Evolutionary conservation across 2,113 vertebrate species (phyloP), one percentile per base, ranked within the genome.

Genomic region (Lepidothrix coronata): DNA sequence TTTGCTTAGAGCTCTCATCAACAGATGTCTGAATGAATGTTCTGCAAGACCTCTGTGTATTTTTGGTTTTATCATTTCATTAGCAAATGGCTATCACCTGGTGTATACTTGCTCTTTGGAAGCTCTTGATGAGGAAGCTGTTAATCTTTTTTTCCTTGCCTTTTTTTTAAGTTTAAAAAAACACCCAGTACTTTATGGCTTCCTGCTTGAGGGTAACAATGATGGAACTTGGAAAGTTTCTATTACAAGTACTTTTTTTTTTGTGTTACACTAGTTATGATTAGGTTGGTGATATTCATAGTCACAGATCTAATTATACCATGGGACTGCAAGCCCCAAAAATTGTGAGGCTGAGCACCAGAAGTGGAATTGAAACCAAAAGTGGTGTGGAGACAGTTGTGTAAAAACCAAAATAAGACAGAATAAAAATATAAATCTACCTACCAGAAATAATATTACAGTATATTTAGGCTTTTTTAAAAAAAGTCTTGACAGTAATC

Each of bases 51-150:
- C 89, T 94, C 77, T 88, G 89, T 89, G 92, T 92, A 93, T 95
- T 96, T 97, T 95, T 21, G 23, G 82, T 91, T 94, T 93, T 94
- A 96, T 85, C 41, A 89, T 92, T 95, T 96, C 96, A 95, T 95
- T 89, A 95, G 86, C 81, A 97, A 96, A 96, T 74, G 95, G 74
- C 75, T 95, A 76, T 95, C 91, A 93, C 91, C 83, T 93, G 93
- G 94, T 89, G 48, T 79, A 81, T 82, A 82, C 77, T 80, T 88
- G 80, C 8, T 78, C 17, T 93, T 91, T 93, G 91, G 73, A 96
- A 93, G 21, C 43, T 88, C 44, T 77, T 89, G 33, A 93, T 68
- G 31, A 61, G 21, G 35, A 93, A 78, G 28, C 9, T 84, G 61
- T 19, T 55, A 49, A 31, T 35, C 39, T 41, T 41, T 55, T 67